Conservation (phyloP, 2,113 vertebrate species). For the Podarcis cretensis region DNA sequence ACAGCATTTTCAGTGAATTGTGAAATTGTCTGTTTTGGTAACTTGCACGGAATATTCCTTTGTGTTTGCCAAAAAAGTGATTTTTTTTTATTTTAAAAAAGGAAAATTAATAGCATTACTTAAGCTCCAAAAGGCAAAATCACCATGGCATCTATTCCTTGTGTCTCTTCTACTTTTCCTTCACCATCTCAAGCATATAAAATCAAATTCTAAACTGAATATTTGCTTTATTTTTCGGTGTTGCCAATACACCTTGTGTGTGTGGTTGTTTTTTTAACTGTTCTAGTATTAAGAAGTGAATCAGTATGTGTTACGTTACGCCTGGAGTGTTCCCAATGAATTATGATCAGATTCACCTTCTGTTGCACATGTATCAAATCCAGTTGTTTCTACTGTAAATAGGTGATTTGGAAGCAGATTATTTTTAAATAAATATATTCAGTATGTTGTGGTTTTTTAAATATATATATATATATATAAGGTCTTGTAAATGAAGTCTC, state of each 20-base stretch:
- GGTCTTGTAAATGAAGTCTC: conserved; percentile 69
- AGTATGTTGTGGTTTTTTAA: conserved; percentile 70
- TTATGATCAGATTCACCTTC: conserved; percentile 47
- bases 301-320: conserved; percentile 17
- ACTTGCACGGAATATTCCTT: conserved; percentile 21
- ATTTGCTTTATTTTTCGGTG: conserved; percentile 53
- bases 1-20: conserved; percentile 1
- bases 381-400: conserved; percentile 77
- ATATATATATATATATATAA: conserved; percentile 73
- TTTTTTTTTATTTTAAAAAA: conserved; percentile 7
- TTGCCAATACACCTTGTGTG: conserved; percentile 51
- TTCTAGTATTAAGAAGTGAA: conserved; percentile 38
- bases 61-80: conserved; percentile 53
- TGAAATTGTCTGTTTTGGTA: conserved; percentile 45
- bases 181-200: background rate
- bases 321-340: conserved; percentile 45
- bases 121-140: conserved; percentile 47
- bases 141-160: conserved; percentile 33
- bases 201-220: conserved; percentile 38
- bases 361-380: conserved; percentile 74
- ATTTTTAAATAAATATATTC: conserved; percentile 85
- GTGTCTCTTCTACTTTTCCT: conserved; percentile 33
- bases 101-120: conserved; percentile 50
- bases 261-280: conserved; percentile 22
- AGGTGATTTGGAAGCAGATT: conserved; percentile 79